Percentiles rank a stretch among this genome's conserved stretches.
These are phyloP conservation scores for Orycteropus afer DNA, from an alignment of 2,113 vertebrate species.

Conservation along the genomic window DNA sequence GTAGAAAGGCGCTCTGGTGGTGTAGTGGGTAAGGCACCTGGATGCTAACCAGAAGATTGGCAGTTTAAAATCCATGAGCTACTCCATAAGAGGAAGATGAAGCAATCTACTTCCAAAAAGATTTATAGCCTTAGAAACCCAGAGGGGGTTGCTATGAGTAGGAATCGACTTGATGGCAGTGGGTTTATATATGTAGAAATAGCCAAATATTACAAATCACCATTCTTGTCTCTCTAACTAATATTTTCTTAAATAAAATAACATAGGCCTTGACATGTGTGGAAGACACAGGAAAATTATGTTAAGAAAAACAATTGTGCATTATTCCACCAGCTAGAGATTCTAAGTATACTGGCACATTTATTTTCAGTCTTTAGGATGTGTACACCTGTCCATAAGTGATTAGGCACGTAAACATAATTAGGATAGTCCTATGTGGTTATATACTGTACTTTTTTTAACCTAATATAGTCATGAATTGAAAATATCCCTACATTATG, in stretches of 20 bases:
- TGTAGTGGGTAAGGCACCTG: too few species aligned
- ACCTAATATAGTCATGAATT: background rate
- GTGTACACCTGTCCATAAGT: background rate
- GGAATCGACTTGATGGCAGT: too few species aligned
- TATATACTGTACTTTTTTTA: background rate
- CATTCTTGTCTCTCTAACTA: background rate
- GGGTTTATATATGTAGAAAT: background rate
- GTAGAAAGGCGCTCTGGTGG: too few species aligned
- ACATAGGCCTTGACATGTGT: background rate
- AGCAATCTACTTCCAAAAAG: too few species aligned
- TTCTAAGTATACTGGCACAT: background rate
- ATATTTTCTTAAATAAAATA: background rate
- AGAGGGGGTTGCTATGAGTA: too few species aligned
- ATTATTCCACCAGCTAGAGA: background rate
- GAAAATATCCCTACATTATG: background rate
- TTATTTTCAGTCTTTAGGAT: background rate
- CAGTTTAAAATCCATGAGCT: too few species aligned
- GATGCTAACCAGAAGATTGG: too few species aligned
- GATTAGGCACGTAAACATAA: background rate
- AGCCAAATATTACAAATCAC: background rate
- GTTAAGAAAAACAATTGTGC: background rate
- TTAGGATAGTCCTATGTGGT: background rate
- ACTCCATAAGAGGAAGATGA: too few species aligned
- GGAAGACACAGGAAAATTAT: constrained; percentile 14
- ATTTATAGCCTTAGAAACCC: too few species aligned